Conservation (phyloP, 2,888 invertebrate genomes). For the Dolichopus griseipennis region DNA sequence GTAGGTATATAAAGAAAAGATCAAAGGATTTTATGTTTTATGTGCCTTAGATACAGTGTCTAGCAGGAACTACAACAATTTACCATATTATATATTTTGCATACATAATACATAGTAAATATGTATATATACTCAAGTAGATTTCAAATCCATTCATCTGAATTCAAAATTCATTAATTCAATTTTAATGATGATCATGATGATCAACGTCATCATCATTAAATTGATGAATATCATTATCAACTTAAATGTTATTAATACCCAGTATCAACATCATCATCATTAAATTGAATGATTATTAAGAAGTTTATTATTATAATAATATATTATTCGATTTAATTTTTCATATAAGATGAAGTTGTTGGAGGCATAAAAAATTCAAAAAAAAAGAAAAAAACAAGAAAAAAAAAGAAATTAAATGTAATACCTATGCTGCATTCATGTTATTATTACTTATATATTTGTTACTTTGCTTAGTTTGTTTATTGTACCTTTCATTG, state of each 20-base stretch:
- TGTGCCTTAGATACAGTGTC: background rate
- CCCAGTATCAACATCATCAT: background rate
- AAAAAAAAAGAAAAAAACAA: no score
- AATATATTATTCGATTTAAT: no score
- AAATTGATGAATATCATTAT: background rate
- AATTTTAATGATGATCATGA: background rate
- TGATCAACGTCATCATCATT: background rate
- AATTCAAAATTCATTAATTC: no score
- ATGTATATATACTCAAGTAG: no score
- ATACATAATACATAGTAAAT: background rate
- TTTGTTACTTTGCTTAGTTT: no score
- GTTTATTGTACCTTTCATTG: no score
- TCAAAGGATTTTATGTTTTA: background rate
- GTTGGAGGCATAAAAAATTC: no score
- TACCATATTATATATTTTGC: background rate
- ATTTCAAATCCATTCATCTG: no score
- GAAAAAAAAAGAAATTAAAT: no score
- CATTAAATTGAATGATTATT: conserved; percentile 1
- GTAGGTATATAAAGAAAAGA: background rate
- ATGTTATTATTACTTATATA: no score
- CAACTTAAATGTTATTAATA: background rate
- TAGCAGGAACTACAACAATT: background rate
- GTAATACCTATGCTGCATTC: no score
- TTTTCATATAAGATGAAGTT: no score
- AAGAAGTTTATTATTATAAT: background rate